These are phyloP conservation scores for Vannuccia rotundouncinata DNA, from an alignment of 2,888 invertebrate species.

Conservation along the genomic window DNA sequence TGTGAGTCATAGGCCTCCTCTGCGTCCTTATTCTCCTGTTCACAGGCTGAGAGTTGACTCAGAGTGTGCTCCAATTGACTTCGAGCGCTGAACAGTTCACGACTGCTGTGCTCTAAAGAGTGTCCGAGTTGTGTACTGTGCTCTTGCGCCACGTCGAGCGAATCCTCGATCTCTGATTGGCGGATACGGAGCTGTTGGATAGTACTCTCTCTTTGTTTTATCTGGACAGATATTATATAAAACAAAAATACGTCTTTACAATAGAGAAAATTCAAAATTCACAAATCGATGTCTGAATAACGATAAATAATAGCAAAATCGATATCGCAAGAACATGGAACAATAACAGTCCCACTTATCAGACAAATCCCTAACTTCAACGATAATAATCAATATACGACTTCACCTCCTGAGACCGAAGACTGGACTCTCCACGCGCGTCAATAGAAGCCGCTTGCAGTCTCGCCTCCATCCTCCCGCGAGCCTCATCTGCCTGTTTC, in stretches of 20 bases:
- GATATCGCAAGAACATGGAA: no score
- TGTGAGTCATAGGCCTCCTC: background rate
- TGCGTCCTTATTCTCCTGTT: background rate
- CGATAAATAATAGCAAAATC: no score
- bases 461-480: background rate
- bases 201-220: background rate
- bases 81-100: background rate
- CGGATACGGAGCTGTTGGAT: background rate
- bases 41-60: background rate
- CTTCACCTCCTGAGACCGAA: background rate
- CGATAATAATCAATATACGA: no score
- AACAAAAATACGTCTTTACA: no score
- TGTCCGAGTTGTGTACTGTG: background rate
- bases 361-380: no score
- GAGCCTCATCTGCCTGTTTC: background rate
- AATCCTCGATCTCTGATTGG: background rate
- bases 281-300: no score
- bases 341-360: no score
- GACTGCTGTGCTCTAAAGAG: background rate
- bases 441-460: conserved; percentile 3
- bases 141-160: background rate
- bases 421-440: background rate
- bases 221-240: no score
- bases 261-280: no score
- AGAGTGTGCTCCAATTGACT: background rate